A percentile compares a stretch with the other conserved stretches of the same genome.
Conservation (phyloP, 2,113 vertebrate genomes). For the Cryptomyrus ogoouensis region DNA sequence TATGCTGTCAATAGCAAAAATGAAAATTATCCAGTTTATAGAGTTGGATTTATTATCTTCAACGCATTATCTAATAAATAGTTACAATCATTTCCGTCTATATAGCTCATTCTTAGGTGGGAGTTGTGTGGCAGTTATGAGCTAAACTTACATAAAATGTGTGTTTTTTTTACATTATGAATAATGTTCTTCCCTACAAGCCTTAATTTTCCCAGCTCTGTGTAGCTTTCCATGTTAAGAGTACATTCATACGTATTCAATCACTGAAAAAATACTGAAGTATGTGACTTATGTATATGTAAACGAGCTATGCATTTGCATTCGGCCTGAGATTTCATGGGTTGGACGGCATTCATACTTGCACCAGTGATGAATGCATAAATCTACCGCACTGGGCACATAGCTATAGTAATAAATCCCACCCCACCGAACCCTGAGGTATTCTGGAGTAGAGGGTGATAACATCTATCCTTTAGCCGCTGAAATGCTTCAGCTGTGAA, state of each 20-base stretch:
- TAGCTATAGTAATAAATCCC: background rate
- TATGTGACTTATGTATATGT: background rate
- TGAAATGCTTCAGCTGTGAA: slow-evolving; percentile 14
- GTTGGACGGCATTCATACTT: background rate
- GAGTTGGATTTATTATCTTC: background rate
- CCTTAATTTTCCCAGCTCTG: background rate
- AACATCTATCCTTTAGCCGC: slow-evolving; percentile 2
- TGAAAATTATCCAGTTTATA: background rate
- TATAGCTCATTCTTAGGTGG: background rate
- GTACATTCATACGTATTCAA: background rate
- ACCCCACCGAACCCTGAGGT: background rate
- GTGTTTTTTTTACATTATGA: background rate
- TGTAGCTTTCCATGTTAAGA: background rate
- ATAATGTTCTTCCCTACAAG: background rate
- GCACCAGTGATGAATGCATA: background rate
- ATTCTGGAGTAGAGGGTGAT: background rate
- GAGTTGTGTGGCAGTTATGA: background rate
- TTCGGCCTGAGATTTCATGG: background rate
- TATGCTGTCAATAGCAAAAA: background rate
- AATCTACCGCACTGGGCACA: background rate
- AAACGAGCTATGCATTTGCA: background rate
- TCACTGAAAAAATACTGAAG: background rate
- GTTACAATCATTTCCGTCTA: background rate
- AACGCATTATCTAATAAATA: background rate
- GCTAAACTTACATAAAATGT: background rate